A percentile compares a stretch with the other conserved stretches of the same genome.
These are phyloP conservation scores for Beris morrisii DNA, from an alignment of 2,888 invertebrate genomes.

Conservation along the genomic window DNA sequence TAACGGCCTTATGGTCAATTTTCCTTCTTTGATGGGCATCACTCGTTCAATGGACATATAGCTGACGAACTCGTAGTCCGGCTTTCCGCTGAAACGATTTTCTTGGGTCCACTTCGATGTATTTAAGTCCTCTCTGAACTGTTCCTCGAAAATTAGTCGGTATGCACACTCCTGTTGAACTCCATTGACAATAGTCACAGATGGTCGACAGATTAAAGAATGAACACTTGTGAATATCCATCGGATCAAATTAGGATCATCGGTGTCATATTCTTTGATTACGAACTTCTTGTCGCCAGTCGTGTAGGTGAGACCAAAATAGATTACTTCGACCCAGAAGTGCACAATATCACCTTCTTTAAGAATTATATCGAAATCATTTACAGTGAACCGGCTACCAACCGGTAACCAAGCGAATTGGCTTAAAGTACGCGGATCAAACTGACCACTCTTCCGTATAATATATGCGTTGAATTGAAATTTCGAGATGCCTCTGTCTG, in stretches of 20 bases:
- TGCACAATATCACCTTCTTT: slow-evolving; percentile 69
- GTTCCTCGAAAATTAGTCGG: slow-evolving; percentile 49
- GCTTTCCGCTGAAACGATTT: slow-evolving; percentile 47
- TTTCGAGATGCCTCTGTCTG: slow-evolving; percentile 67
- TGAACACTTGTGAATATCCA: not conserved
- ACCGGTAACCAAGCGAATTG: slow-evolving; percentile 61
- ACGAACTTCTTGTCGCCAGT: slow-evolving; percentile 59
- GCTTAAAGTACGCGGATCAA: slow-evolving; percentile 69
- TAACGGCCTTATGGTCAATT: slow-evolving; percentile 60
- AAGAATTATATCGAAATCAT: slow-evolving; percentile 62
- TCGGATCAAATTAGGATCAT: not conserved
- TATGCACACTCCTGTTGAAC: slow-evolving; percentile 42
- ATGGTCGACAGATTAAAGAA: not conserved
- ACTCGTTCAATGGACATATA: slow-evolving; percentile 40
- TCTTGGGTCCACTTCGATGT: slow-evolving; percentile 47
- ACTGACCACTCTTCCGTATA: slow-evolving; percentile 72
- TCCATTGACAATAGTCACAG: slow-evolving; percentile 21
- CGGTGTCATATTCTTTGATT: slow-evolving; percentile 19
- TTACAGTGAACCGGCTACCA: slow-evolving; percentile 70
- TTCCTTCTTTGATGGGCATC: slow-evolving; percentile 57
- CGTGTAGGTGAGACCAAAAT: slow-evolving; percentile 69
- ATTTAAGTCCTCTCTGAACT: slow-evolving; percentile 45
- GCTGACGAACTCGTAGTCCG: slow-evolving; percentile 50
- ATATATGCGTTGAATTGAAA: slow-evolving; percentile 76
- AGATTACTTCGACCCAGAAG: slow-evolving; percentile 76